phyloP scores from a whole-genome alignment of 2,113 vertebrate genomes.

The Ascaphus truei region DNA sequence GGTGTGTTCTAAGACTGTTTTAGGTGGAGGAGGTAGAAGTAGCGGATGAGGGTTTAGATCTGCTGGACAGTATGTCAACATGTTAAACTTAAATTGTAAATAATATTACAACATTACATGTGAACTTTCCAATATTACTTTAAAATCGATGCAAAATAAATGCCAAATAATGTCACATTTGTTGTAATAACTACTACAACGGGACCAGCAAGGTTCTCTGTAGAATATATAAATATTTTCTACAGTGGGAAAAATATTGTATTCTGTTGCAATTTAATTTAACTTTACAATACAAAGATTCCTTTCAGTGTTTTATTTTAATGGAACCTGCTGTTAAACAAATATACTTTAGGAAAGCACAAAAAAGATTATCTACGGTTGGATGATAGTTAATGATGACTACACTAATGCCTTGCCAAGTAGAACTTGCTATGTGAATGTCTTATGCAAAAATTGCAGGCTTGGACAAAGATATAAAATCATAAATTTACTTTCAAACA shows the following conservation, averaged over 20 bases:
- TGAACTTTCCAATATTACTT: too few relatives aligned
- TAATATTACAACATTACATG: too few relatives aligned
- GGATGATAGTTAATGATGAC: conserved; percentile 41
- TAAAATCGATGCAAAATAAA: too few relatives aligned
- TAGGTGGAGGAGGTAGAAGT: too few relatives aligned
- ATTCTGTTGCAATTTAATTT: conserved; percentile 21
- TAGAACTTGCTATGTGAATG: conserved; percentile 42
- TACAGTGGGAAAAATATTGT: too few relatives aligned
- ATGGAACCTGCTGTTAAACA: conserved; percentile 33
- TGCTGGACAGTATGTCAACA: too few relatives aligned
- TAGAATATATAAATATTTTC: background rate
- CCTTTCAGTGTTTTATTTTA: conserved; percentile 34
- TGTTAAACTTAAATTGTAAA: too few relatives aligned
- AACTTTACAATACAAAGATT: conserved; percentile 39
- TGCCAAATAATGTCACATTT: too few relatives aligned
- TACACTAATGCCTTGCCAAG: conserved; percentile 40
- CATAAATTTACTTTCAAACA: conserved; percentile 47
- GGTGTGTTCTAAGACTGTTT: too few relatives aligned
- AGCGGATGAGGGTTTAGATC: too few relatives aligned
- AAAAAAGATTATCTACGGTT: conserved; percentile 44
- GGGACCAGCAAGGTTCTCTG: background rate
- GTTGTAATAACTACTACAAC: too few relatives aligned
- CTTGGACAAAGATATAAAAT: conserved; percentile 46
- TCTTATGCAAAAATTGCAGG: conserved; percentile 51
- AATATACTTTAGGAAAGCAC: conserved; percentile 39